Conservation (phyloP, 2,797 vertebrate species). For the Pangasius macronema region DNA sequence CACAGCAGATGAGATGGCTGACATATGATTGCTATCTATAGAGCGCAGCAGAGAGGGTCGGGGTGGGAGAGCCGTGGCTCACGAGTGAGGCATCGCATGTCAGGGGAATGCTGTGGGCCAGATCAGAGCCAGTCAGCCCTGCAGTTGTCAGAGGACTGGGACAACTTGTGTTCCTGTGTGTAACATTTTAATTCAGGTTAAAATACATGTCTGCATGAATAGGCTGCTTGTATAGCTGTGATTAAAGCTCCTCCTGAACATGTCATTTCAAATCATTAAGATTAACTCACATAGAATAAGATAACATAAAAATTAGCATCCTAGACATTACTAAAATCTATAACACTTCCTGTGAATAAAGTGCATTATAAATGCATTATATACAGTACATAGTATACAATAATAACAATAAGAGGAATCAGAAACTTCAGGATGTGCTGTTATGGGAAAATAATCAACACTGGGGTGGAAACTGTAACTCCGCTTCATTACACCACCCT, state of each 20-base stretch:
- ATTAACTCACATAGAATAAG: not conserved
- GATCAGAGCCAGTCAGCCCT: constrained; percentile 58
- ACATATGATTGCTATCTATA: constrained; percentile 73
- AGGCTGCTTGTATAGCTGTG: not conserved
- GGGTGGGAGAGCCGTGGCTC: not conserved
- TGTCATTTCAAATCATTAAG: not conserved
- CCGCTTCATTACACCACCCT: not conserved
- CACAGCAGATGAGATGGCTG: constrained; percentile 72
- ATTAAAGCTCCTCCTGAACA: not conserved
- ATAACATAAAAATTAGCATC: not conserved
- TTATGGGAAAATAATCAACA: not conserved
- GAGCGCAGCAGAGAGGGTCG: constrained; percentile 38
- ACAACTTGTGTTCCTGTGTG: constrained; percentile 12
- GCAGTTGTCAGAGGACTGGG: constrained; percentile 41
- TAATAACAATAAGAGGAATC: not conserved
- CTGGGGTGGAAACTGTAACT: not conserved
- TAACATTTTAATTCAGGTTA: not conserved
- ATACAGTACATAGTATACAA: not conserved
- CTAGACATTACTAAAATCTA: not conserved
- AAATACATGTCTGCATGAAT: not conserved
- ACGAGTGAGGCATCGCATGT: constrained; percentile 57
- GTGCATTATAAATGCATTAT: not conserved
- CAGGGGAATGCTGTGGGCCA: constrained; percentile 55
- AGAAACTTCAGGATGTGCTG: not conserved
- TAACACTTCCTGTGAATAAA: not conserved